A percentile compares a stretch with the other conserved stretches of the same genome.
Conservation (phyloP, 1,140 invertebrate genomes). For the Drosophila tristis region DNA sequence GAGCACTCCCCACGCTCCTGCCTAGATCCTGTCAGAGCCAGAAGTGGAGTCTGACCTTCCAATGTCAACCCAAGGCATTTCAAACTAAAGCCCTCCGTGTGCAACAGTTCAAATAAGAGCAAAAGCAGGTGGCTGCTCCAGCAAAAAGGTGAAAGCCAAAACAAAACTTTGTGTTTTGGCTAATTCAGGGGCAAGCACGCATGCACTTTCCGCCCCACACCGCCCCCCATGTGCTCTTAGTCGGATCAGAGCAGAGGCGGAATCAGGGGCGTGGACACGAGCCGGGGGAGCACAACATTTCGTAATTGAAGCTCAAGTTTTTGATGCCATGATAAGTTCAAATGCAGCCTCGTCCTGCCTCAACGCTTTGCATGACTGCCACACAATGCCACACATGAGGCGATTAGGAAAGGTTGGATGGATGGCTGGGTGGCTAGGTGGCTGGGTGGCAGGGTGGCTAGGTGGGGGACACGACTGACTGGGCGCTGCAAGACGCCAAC, state of each 20-base stretch:
- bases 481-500: conserved; percentile 57
- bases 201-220: conserved; percentile 27
- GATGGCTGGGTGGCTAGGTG: neutral
- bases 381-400: conserved; percentile 39
- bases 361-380: conserved; percentile 58
- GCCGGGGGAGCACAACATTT: conserved; percentile 42
- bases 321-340: conserved; percentile 67
- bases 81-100: conserved; percentile 35
- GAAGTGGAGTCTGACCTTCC: conserved; percentile 41
- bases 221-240: neutral
- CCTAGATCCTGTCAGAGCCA: conserved; percentile 32
- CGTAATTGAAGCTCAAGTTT: conserved; percentile 52
- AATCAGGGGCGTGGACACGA: conserved; percentile 7
- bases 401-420: conserved; percentile 20
- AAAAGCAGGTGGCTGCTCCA: too few species aligned
- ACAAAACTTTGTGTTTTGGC: conserved; percentile 37
- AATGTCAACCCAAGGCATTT: conserved; percentile 25
- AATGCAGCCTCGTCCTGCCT: conserved; percentile 50
- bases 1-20: conserved; percentile 13
- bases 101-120: conserved; percentile 50
- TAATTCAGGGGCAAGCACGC: conserved; percentile 58
- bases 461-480: neutral
- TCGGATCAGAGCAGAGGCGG: neutral
- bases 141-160: conserved; percentile 23
- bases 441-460: neutral